phyloP scores from a whole-genome alignment of 1,140 invertebrate genomes.

The Drosophila funebris region DNA sequence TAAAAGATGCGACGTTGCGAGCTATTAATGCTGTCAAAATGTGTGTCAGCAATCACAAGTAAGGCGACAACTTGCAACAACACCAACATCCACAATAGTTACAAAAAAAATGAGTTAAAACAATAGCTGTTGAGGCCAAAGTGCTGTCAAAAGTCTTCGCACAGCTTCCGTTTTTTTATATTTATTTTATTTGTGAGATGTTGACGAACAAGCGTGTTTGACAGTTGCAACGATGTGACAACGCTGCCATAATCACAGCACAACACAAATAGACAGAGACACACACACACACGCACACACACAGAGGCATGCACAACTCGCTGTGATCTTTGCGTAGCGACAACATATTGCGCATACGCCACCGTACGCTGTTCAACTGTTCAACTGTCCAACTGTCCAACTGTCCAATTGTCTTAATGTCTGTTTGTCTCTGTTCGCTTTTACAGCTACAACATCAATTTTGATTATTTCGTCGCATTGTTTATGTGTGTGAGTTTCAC shows the following conservation, averaged over 20 bases:
- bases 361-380: slow-evolving; percentile 5
- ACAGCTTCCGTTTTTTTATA: slow-evolving; percentile 73
- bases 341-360: slow-evolving; percentile 60
- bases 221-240: slow-evolving; percentile 54
- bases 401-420: background rate
- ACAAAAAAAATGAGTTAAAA: slow-evolving; percentile 5
- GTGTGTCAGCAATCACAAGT: slow-evolving; percentile 42
- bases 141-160: slow-evolving; percentile 65
- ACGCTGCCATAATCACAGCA: slow-evolving; percentile 62
- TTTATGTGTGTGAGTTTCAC: slow-evolving; percentile 37
- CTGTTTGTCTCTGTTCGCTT: background rate
- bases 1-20: slow-evolving; percentile 43
- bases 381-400: background rate
- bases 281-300: background rate
- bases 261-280: no score
- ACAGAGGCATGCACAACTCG: background rate
- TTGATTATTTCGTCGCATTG: background rate
- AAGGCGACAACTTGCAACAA: slow-evolving; percentile 7
- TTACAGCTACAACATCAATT: slow-evolving; percentile 5
- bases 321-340: slow-evolving; percentile 21
- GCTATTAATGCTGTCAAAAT: slow-evolving; percentile 56
- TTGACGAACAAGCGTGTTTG: slow-evolving; percentile 37
- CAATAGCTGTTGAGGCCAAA: slow-evolving; percentile 34
- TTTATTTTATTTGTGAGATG: slow-evolving; percentile 4
- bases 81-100: background rate